Evolutionary conservation across 1,140 invertebrate genomes (phyloP), one percentile per base, ranked within the genome.

Genomic region (Prorops nasuta): DNA sequence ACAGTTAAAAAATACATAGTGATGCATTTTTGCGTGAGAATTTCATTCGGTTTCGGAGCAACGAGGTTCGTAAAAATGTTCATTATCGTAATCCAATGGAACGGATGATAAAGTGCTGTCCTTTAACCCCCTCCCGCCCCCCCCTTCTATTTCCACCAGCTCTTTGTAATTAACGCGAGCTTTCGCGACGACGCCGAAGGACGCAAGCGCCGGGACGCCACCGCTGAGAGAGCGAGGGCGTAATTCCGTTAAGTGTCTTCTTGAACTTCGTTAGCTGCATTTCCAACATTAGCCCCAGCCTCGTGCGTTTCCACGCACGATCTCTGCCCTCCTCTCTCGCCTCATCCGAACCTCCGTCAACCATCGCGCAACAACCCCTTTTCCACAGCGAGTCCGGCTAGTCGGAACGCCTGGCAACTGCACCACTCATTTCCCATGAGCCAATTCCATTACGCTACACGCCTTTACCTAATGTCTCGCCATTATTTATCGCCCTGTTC

Each of bases 241-340:
- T 61, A 61, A 60, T 61, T 61, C 57, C 59, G 59, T 61, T 61
- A 61, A 61, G 59, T 61, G 57, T 61, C 59, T 61, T 61, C 59
- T 57, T 61, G 60, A 61, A 61, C 59, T 61, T 61, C 59, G 59
- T 61, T 61, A 61, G 59, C 57, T 60, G 57, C 57, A 60, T 61
- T 61, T 61, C 53, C 54, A 53, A 61, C 59, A 61, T 61, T 61
- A 61, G 57, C 18, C n/a, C n/a, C 58, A 60, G 44, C 54, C 59
- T 37, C 34, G 28, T 14, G 32, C 58, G 16, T 45, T 44, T 34
- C 54, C 46, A 36, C 50, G 58, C 44, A 47, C 43, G 21, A 8
- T 41, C 7, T 41, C 17, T 41, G 17, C 21, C 10, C n/a, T 12
- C 17, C 12, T 19, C n/a, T 41, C n/a, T 12, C 17, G 19, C 39